Percentiles rank a stretch among this genome's conserved stretches.
Conservation (phyloP, 2,797 vertebrate species). For the Myiothlypis chrysogaster region DNA sequence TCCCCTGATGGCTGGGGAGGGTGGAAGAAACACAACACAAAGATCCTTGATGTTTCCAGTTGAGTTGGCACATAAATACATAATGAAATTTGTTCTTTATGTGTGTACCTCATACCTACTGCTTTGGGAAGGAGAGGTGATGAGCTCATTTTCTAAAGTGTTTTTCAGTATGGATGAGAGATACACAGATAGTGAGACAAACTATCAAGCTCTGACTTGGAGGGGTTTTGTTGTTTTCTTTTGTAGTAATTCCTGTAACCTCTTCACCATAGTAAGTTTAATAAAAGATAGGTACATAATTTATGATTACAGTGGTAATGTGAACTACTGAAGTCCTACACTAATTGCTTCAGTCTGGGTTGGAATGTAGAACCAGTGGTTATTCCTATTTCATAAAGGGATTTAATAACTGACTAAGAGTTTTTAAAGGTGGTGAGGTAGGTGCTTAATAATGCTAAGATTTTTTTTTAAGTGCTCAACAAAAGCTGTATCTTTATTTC, state of each 20-base stretch:
- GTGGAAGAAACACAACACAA: not conserved
- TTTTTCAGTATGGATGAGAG: not conserved
- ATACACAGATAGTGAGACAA: not conserved
- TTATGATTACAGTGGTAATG: not conserved
- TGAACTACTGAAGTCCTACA: not conserved
- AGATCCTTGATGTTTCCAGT: not conserved
- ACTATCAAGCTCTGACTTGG: not conserved
- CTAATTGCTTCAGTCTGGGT: not conserved
- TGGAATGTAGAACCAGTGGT: not conserved
- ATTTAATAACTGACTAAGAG: not conserved
- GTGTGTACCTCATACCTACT: not conserved
- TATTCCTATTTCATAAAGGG: not conserved
- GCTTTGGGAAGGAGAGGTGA: not conserved
- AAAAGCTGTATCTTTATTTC: not conserved
- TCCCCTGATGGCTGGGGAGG: rapidly evolving
- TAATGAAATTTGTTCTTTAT: not conserved
- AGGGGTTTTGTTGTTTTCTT: not conserved
- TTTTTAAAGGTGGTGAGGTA: not conserved
- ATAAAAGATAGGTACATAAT: not conserved
- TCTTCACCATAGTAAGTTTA: not conserved
- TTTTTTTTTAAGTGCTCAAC: not conserved
- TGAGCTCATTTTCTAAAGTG: not conserved
- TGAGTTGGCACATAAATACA: not conserved
- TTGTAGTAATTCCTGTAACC: not conserved
- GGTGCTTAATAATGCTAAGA: not conserved